phyloP scores from a whole-genome alignment of 2,888 invertebrate genomes.

The Pseudeuparius sepicola region DNA sequence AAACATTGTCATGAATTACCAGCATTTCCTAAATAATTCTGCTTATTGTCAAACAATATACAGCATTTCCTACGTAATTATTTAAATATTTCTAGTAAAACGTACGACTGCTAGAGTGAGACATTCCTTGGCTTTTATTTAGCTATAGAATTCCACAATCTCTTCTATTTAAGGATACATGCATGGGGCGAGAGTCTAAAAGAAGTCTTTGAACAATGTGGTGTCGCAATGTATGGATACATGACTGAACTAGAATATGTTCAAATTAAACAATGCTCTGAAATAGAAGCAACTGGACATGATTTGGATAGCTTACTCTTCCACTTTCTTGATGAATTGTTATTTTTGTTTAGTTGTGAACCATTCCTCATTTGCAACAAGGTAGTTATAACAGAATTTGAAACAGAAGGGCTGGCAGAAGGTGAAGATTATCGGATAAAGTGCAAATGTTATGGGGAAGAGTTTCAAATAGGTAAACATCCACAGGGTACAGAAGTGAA shows the following conservation, averaged over 20 bases:
- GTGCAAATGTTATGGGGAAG: constrained; percentile 82
- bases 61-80: too few relatives aligned
- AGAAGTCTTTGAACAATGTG: constrained; percentile 92
- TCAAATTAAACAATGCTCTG: constrained; percentile 64
- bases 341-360: constrained; percentile 88
- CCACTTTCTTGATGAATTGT: constrained; percentile 88
- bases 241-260: constrained; percentile 89
- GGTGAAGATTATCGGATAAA: constrained; percentile 69
- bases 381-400: constrained; percentile 79
- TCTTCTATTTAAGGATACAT: constrained; percentile 64
- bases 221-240: constrained; percentile 94
- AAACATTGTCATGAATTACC: too few relatives aligned
- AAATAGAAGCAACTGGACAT: constrained; percentile 80
- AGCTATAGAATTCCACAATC: too few relatives aligned
- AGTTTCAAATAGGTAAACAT: constrained; percentile 85
- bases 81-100: too few relatives aligned
- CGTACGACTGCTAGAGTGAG: too few relatives aligned
- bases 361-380: constrained; percentile 81
- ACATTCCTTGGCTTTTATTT: too few relatives aligned
- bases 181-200: constrained; percentile 81
- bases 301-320: constrained; percentile 83
- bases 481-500: constrained; percentile 98
- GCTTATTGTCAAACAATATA: too few relatives aligned
- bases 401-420: constrained; percentile 44
- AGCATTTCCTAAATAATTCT: too few relatives aligned